These are phyloP conservation scores for Hyles euphorbiae DNA, from an alignment of 1,140 invertebrate genomes.

Conservation along the genomic window DNA sequence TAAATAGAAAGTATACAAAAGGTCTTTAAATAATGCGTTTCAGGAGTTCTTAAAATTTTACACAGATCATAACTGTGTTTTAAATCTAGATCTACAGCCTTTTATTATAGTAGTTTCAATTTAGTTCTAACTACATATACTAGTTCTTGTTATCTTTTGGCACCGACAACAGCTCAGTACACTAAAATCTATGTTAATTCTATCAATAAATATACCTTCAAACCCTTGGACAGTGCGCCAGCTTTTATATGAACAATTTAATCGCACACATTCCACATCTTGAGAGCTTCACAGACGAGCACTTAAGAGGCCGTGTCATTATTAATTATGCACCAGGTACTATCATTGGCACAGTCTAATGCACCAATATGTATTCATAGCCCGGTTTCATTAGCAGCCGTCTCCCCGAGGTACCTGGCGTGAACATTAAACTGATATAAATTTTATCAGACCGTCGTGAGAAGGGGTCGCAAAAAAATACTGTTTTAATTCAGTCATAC, in stretches of 20 bases:
- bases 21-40: no score
- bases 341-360: slow-evolving; percentile 46
- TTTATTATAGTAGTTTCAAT: no score
- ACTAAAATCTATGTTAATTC: background rate
- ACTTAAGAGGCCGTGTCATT: slow-evolving; percentile 36
- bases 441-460: slow-evolving; percentile 26
- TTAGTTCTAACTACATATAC: no score
- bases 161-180: background rate
- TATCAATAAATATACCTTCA: background rate
- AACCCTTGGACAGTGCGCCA: background rate
- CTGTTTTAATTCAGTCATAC: slow-evolving; percentile 6
- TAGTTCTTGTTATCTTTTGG: no score
- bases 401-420: slow-evolving; percentile 32
- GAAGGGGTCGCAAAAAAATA: slow-evolving; percentile 3
- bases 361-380: slow-evolving; percentile 66
- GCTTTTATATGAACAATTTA: background rate
- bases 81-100: no score
- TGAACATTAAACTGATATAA: slow-evolving; percentile 31
- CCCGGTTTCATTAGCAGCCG: slow-evolving; percentile 47
- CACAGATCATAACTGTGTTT: no score
- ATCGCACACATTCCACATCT: no score
- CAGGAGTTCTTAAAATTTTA: no score
- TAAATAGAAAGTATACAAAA: no score
- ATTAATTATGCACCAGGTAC: slow-evolving; percentile 50
- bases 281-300: slow-evolving; percentile 4